Percentiles rank a stretch among this genome's conserved stretches.
Evolutionary conservation across 2,113 vertebrate genomes (phyloP).

Genomic region (Agapornis roseicollis): DNA sequence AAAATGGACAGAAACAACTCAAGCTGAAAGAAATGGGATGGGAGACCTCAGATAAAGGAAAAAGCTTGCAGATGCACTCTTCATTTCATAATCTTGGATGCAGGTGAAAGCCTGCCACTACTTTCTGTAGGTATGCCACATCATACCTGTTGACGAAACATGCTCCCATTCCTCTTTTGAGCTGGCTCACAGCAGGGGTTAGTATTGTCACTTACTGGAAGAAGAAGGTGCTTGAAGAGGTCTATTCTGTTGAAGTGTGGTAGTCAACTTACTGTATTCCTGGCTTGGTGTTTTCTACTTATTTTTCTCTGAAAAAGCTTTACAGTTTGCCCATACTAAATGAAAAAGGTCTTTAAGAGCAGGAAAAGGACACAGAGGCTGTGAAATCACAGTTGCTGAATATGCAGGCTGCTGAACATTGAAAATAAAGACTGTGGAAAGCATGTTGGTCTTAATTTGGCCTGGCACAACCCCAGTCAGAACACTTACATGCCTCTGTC

Average conservation of each 20-base stretch:
- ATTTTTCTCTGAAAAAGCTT: not conserved
- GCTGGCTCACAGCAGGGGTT: not conserved
- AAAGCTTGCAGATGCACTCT: not conserved
- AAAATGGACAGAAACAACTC: not conserved
- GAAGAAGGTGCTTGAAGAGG: not conserved
- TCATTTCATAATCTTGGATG: not conserved
- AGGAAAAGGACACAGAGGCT: not conserved
- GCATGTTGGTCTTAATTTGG: not conserved
- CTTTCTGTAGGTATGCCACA: not conserved
- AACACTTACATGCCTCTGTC: rapidly evolving
- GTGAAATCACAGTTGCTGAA: not conserved
- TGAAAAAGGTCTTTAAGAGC: not conserved
- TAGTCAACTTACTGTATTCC: not conserved
- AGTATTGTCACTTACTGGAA: not conserved
- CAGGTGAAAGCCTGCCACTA: not conserved
- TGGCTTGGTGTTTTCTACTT: not conserved
- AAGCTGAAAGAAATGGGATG: not conserved
- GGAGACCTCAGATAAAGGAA: not conserved
- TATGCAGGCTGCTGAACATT: not conserved
- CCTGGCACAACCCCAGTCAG: not conserved
- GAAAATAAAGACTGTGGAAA: not conserved
- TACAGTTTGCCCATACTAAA: not conserved
- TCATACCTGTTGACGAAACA: not conserved
- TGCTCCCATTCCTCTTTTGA: not conserved
- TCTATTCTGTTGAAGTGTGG: not conserved